phyloP scores from a whole-genome alignment of 2,888 invertebrate species.

The Zele albiditarsus region DNA sequence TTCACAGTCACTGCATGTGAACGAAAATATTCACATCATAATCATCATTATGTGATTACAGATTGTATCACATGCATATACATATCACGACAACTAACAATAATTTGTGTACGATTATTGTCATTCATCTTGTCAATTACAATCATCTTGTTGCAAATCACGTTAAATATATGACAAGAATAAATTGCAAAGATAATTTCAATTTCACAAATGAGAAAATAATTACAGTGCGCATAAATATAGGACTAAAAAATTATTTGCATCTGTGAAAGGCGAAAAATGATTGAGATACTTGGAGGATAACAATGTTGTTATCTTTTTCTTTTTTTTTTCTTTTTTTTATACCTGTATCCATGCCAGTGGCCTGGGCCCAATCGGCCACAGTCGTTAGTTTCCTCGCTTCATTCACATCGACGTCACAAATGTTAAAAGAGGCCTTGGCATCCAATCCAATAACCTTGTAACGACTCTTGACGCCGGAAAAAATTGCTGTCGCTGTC shows the following conservation, averaged over 20 bases:
- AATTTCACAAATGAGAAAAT: background rate
- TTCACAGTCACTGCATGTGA: background rate
- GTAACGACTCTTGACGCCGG: constrained; percentile 78
- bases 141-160: background rate
- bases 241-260: background rate
- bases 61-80: background rate
- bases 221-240: background rate
- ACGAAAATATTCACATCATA: background rate
- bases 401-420: constrained; percentile 69
- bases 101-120: constrained; percentile 18
- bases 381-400: constrained; percentile 72
- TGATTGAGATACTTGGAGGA: background rate
- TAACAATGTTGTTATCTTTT: background rate
- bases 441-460: constrained; percentile 76
- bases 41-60: background rate
- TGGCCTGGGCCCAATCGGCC: constrained; percentile 77
- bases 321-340: too few relatives aligned
- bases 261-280: background rate
- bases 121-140: constrained; percentile 15
- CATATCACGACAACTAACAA: background rate
- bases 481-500: constrained; percentile 80
- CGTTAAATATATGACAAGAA: background rate
- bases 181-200: background rate
- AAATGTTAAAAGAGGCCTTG: constrained; percentile 68
- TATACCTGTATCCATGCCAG: constrained; percentile 76